Evolutionary conservation across 2,888 invertebrate species (phyloP).

Genomic region (Lymantria monacha): DNA sequence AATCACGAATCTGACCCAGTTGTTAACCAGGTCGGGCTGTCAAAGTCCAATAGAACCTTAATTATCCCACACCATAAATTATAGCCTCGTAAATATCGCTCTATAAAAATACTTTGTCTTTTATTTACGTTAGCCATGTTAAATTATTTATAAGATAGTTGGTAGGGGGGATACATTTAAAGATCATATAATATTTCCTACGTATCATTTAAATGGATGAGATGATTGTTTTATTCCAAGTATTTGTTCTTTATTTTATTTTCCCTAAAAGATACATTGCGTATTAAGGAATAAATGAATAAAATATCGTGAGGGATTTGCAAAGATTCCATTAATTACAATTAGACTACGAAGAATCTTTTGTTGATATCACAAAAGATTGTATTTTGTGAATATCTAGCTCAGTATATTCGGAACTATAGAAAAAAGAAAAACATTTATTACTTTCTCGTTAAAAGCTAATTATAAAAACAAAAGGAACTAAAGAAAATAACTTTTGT

Average conservation of each 20-base stretch:
- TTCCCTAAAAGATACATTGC: background rate
- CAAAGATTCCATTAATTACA: no score
- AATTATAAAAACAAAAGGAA: no score
- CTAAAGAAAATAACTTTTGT: no score
- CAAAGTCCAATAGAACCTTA: slow-evolving; percentile 44
- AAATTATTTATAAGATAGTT: slow-evolving; percentile 1
- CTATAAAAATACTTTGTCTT: slow-evolving; percentile 16
- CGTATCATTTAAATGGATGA: background rate
- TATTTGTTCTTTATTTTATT: background rate
- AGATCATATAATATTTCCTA: background rate
- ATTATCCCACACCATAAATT: slow-evolving; percentile 45
- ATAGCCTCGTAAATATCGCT: slow-evolving; percentile 30
- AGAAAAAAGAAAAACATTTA: no score
- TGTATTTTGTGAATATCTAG: no score
- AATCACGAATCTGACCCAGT: slow-evolving; percentile 41
- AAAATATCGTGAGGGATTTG: background rate
- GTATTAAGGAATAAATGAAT: background rate
- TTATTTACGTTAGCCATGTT: slow-evolving; percentile 4
- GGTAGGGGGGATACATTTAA: slow-evolving; percentile 2
- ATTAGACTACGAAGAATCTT: no score
- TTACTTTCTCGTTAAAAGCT: no score
- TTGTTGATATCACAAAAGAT: no score
- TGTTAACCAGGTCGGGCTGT: slow-evolving; percentile 39
- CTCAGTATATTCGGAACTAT: no score
- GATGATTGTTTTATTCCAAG: background rate